These are phyloP conservation scores for Crotalus horridus DNA, from an alignment of 2,113 vertebrate species.

Conservation along the genomic window DNA sequence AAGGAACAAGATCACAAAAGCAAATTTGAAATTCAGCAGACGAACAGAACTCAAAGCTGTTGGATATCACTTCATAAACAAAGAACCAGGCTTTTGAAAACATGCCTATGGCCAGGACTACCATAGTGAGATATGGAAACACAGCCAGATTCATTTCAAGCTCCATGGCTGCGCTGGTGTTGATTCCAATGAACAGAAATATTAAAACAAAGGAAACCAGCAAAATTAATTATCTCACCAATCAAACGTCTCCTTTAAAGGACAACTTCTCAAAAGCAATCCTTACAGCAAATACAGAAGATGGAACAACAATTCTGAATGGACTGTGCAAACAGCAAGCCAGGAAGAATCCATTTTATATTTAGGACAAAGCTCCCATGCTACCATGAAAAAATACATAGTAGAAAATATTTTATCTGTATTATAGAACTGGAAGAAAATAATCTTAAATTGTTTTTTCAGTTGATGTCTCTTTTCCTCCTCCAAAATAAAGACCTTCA, in stretches of 20 bases:
- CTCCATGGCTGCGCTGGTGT: slow-evolving; percentile 66
- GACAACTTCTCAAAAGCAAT: neutral
- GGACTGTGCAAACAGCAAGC: neutral
- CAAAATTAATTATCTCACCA: neutral
- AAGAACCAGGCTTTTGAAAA: slow-evolving; percentile 99
- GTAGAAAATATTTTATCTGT: neutral
- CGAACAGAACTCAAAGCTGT: neutral
- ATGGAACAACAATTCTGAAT: neutral
- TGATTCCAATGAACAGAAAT: neutral
- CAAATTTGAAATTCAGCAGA: neutral
- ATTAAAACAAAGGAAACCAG: neutral
- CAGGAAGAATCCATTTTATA: neutral
- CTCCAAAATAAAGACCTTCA: neutral
- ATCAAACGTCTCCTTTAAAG: neutral
- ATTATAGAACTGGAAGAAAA: neutral
- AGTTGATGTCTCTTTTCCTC: neutral
- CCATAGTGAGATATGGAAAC: slow-evolving; percentile 94
- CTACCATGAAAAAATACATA: neutral
- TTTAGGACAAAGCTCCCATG: too few species aligned
- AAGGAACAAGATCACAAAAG: neutral
- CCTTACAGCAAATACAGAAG: neutral
- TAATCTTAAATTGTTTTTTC: neutral
- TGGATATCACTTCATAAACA: slow-evolving; percentile 77
- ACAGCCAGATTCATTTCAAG: slow-evolving; percentile 97
- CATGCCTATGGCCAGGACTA: slow-evolving; percentile 94